Evolutionary conservation across 2,888 invertebrate species (phyloP).

Genomic region (Diploptera punctata): DNA sequence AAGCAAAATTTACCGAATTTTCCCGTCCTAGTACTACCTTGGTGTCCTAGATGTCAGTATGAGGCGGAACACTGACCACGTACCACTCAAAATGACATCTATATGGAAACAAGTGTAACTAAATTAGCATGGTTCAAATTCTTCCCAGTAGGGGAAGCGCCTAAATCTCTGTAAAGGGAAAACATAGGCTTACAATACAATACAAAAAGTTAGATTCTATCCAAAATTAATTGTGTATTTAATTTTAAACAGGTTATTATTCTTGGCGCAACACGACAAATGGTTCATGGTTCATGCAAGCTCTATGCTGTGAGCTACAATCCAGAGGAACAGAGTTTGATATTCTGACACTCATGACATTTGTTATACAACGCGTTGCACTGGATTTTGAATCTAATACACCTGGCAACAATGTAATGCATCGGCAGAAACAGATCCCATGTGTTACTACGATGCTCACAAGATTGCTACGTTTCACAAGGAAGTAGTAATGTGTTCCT

Average conservation of each 20-base stretch:
- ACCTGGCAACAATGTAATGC: slow-evolving; percentile 78
- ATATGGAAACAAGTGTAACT: too few relatives aligned
- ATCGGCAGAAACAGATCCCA: slow-evolving; percentile 92
- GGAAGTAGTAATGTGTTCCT: slow-evolving; percentile 38
- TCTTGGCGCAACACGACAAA: slow-evolving; percentile 95
- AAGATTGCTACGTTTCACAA: slow-evolving; percentile 73
- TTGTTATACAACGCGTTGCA: slow-evolving; percentile 85
- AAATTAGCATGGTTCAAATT: too few relatives aligned
- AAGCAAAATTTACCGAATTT: too few relatives aligned
- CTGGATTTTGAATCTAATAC: slow-evolving; percentile 90
- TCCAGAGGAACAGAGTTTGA: slow-evolving; percentile 77
- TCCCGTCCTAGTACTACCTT: too few relatives aligned
- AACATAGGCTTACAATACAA: too few relatives aligned
- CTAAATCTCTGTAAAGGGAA: too few relatives aligned
- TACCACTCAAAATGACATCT: too few relatives aligned
- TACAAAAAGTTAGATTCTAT: too few relatives aligned
- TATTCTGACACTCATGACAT: slow-evolving; percentile 84
- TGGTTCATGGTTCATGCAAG: slow-evolving; percentile 97
- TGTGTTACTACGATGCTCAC: slow-evolving; percentile 92
- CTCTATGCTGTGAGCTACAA: slow-evolving; percentile 81
- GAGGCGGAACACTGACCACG: too few relatives aligned
- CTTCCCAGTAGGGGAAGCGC: too few relatives aligned
- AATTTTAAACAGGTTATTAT: slow-evolving; percentile 78
- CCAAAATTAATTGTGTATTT: too few relatives aligned
- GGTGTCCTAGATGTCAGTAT: too few relatives aligned